Percentiles rank a stretch among this genome's conserved stretches.
phyloP scores from a whole-genome alignment of 2,888 invertebrate genomes.

The Athetis lepigone region DNA sequence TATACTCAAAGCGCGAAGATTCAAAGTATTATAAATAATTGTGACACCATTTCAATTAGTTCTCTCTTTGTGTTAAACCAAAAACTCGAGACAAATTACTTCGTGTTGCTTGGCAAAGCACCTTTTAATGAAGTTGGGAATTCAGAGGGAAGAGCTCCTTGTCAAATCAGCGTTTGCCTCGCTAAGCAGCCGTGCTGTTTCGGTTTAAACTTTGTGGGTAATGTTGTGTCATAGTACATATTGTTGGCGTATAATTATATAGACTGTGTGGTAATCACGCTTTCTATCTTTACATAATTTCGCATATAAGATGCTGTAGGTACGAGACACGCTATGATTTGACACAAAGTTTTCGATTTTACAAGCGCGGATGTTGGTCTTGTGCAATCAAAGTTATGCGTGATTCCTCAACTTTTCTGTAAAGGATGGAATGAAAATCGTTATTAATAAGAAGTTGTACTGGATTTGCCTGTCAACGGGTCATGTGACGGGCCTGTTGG shows the following conservation, averaged over 20 bases:
- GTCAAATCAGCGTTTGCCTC: constrained; percentile 28
- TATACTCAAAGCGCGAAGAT: background rate
- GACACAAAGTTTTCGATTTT: too few relatives aligned
- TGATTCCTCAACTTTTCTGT: too few relatives aligned
- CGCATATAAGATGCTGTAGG: too few relatives aligned
- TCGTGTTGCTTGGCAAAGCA: constrained; percentile 19
- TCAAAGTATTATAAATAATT: constrained; percentile 5
- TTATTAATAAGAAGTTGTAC: too few relatives aligned
- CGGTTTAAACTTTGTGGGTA: constrained; percentile 7
- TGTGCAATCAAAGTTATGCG: too few relatives aligned
- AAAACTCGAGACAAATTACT: constrained; percentile 26
- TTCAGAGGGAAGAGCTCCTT: constrained; percentile 10
- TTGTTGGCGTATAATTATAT: background rate
- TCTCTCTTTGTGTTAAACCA: constrained; percentile 19
- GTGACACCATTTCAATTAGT: constrained; percentile 27
- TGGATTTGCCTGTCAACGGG: too few relatives aligned
- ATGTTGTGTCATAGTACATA: background rate
- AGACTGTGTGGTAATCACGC: background rate
- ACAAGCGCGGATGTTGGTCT: too few relatives aligned
- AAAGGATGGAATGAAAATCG: too few relatives aligned
- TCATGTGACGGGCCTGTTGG: too few relatives aligned
- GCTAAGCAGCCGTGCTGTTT: constrained; percentile 6
- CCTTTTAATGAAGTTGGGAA: constrained; percentile 32
- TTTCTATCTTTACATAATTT: background rate
- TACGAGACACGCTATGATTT: too few relatives aligned